Percentiles rank a stretch among this genome's conserved stretches.
These are phyloP conservation scores for Thalassophryne amazonica DNA, from an alignment of 2,797 vertebrate genomes.

Conservation along the genomic window DNA sequence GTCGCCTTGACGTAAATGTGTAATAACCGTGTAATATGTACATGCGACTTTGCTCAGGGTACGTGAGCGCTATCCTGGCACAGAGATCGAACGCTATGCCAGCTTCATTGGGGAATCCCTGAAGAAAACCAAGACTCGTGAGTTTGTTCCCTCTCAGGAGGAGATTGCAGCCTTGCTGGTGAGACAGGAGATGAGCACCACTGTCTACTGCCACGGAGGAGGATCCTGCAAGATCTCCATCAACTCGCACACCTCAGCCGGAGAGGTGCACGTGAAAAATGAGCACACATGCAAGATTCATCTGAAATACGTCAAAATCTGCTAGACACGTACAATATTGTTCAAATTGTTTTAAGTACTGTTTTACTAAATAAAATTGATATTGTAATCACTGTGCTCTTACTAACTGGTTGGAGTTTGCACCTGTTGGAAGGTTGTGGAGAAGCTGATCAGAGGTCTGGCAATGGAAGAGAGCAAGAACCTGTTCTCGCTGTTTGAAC, in stretches of 20 bases:
- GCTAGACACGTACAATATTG: no score
- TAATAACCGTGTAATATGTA: not conserved
- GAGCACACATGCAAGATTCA: not conserved
- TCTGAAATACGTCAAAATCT: no score
- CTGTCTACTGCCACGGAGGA: constrained; percentile 92
- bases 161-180: constrained; percentile 90
- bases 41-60: constrained; percentile 69
- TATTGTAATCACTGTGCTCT: not conserved
- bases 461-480: constrained; percentile 94
- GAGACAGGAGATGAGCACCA: constrained; percentile 91
- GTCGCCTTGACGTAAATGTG: not conserved
- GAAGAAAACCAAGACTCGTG: constrained; percentile 89
- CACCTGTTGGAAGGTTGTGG: constrained; percentile 84
- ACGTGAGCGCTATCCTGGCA: constrained; percentile 83
- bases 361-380: no score
- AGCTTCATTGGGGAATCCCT: constrained; percentile 87
- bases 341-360: no score
- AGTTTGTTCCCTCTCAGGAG: constrained; percentile 92
- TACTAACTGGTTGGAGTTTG: not conserved
- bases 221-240: constrained; percentile 96
- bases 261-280: constrained; percentile 78
- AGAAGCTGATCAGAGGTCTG: constrained; percentile 90
- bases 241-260: constrained; percentile 92
- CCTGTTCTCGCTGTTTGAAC: constrained; percentile 92
- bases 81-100: constrained; percentile 87